Evolutionary conservation across 2,113 vertebrate genomes (phyloP), one percentile per base, ranked within the genome.

Genomic region (Myotis brandtii): DNA sequence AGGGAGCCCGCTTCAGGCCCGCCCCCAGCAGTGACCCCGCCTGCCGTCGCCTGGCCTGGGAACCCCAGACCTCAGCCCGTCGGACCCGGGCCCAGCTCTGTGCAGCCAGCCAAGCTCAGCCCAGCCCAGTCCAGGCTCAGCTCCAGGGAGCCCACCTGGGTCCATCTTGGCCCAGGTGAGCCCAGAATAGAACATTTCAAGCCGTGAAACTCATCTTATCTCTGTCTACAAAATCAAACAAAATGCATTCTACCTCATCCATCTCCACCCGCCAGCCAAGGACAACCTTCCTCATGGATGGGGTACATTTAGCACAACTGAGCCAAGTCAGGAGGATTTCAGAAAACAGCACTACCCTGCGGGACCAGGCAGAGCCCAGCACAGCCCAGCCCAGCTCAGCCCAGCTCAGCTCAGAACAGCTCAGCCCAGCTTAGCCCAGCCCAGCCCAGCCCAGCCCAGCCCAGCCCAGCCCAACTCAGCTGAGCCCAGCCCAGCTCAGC

Each of bases 401-500:
- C 6, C 52, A 20, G 52, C 1, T 6, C 52, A 54, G 17, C 17
- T 1, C 52, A 18, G 17, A 1, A 5, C 52, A 52, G 5, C 17
- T 3, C 52, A 46, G 46, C 46, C 9, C 46, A 46, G 46, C 46
- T 11, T 9, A 46, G 46, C 8, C 10, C 1, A 59, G 27, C 0
- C 11, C 40, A 86, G 8, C 8, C 3, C 21, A 81, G 11, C 3
- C 0, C n/a, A 56, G 43, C 6, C 6, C 52, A 21, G 18, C 52
- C 12, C 52, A 21, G 18, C 18, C 52, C 32, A 76, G 20, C 5
- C 4, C 40, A 5, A 5, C 40, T 5, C 40, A 40, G 40, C 5
- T 0, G 21, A 54, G 27, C 4, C 0, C 1, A 52, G 2, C 2
- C 0, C 18, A 54, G 18, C 52, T 2, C 52, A 54, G 18, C 6